Base-by-base conservation (phyloP, 2,797 vertebrate genomes). In the Distichodus sexfasciatus region DNA sequence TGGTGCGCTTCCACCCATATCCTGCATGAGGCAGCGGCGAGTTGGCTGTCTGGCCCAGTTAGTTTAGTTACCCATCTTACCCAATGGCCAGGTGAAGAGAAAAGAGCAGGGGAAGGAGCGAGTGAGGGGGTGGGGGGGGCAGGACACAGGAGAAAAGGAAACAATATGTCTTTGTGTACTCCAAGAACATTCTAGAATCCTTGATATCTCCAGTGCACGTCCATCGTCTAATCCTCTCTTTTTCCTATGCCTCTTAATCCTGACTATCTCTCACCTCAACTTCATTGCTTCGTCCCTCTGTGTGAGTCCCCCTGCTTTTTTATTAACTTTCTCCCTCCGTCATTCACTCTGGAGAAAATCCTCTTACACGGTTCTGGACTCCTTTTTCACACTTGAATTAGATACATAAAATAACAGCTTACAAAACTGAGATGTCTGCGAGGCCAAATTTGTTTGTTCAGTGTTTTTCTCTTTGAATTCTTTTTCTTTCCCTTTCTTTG, bases 131-230 rank as follows among this genome's bases (percentile, higher is more conserved):
- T 79, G 79, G 69, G 85, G 78, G 84, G 72, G 77, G 81, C 81
- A 81, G 80, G 83, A 83, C 82, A 87, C 79, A 82, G 84, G 83
- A 85, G 85, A 87, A 84, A 76, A 80, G 76, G 75, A 84, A 89
- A 87, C 87, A 84, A 84, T 82, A 83, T 88, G 81, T 85, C 74
- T 73, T 78, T 82, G 79, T 79, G 81, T 70, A 79, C 81, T 64
- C 72, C 87, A 79, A 82, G 86, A 86, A 84, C 50, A 66, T 57
- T 53, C 5, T 59, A 9, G 9, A 6, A n/a, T n/a, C 12, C 5
- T 24, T n/a, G 23, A 35, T 59, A 19, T 15, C 57, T 53, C 12
- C 19, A 43, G 31, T 50, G 61, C n/a, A 17, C 3, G 3, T 64
- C 19, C 33, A 57, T 57, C 51, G 33, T 47, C 50, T 57, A 51